phyloP scores from a whole-genome alignment of 2,888 invertebrate genomes.

The Andrena haemorrhoa region DNA sequence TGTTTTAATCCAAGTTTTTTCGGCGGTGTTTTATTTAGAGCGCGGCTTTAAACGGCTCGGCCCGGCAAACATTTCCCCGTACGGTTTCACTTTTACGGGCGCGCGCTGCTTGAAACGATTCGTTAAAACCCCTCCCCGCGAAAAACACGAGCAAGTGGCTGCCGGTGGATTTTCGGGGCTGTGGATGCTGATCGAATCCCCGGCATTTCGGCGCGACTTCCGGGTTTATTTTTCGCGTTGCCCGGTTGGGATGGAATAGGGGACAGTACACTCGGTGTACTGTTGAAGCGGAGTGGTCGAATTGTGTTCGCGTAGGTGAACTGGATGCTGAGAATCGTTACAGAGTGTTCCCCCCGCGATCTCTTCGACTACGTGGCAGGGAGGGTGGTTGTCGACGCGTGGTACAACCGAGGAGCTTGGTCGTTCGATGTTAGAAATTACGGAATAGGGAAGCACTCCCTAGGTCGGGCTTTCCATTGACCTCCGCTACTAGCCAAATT shows the following conservation, averaged over 20 bases:
- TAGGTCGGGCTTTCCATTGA: too few species aligned
- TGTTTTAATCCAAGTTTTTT: constrained; percentile 54
- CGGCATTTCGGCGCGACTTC: not conserved
- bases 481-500: too few species aligned
- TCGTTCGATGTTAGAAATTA: too few species aligned
- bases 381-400: too few species aligned
- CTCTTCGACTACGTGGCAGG: too few species aligned
- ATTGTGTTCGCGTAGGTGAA: too few species aligned
- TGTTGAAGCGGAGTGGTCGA: too few species aligned
- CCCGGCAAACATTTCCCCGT: constrained; percentile 49
- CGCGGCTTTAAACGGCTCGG: constrained; percentile 57
- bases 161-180: not conserved
- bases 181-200: constrained; percentile 25
- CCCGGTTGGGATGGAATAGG: not conserved
- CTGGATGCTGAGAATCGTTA: too few species aligned
- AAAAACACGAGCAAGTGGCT: constrained; percentile 23
- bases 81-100: constrained; percentile 51
- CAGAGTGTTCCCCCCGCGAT: too few species aligned
- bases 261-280: not conserved
- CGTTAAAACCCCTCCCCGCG: constrained; percentile 14
- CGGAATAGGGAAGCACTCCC: too few species aligned
- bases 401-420: too few species aligned
- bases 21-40: constrained; percentile 56
- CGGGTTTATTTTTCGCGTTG: not conserved
- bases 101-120: constrained; percentile 33